Conservation (phyloP, 35 echinoderm and acorn worm genomes). For the Lytechinus variegatus region DNA sequence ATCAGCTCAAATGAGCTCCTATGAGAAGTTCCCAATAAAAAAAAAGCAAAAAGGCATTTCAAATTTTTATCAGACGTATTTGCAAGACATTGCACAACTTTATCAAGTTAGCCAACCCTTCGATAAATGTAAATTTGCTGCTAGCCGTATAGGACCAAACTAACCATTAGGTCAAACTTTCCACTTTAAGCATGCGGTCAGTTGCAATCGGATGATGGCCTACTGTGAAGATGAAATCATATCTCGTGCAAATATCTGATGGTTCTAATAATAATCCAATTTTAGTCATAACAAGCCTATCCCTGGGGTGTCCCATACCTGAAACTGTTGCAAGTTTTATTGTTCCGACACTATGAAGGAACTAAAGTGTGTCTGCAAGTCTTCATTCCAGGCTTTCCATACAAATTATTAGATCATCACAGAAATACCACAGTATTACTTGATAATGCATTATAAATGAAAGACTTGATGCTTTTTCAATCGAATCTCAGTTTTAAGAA, state of each 20-base stretch:
- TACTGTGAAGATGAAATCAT: background rate
- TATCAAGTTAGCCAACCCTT: background rate
- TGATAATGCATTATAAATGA: background rate
- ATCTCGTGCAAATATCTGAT: slow-evolving; percentile 37
- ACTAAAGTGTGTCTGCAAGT: background rate
- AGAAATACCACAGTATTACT: background rate
- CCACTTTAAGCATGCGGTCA: background rate
- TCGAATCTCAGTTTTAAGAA: too few relatives aligned
- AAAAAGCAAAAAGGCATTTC: too few relatives aligned
- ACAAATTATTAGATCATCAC: background rate
- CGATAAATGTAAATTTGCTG: background rate
- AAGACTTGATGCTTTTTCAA: background rate
- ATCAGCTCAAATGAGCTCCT: too few relatives aligned
- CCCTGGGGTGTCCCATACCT: slow-evolving; percentile 3
- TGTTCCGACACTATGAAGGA: slow-evolving; percentile 11
- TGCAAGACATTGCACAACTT: too few relatives aligned
- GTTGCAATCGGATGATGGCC: background rate
- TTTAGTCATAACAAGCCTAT: slow-evolving; percentile 10
- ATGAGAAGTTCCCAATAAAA: too few relatives aligned
- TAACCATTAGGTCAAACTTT: background rate
- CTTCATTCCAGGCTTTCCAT: background rate
- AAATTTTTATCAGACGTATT: too few relatives aligned
- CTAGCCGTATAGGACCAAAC: background rate
- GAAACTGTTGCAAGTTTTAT: background rate
- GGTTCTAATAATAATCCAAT: slow-evolving; percentile 42